Base-by-base conservation (phyloP, 1,140 invertebrate species). In the Eriosoma lanigerum region DNA sequence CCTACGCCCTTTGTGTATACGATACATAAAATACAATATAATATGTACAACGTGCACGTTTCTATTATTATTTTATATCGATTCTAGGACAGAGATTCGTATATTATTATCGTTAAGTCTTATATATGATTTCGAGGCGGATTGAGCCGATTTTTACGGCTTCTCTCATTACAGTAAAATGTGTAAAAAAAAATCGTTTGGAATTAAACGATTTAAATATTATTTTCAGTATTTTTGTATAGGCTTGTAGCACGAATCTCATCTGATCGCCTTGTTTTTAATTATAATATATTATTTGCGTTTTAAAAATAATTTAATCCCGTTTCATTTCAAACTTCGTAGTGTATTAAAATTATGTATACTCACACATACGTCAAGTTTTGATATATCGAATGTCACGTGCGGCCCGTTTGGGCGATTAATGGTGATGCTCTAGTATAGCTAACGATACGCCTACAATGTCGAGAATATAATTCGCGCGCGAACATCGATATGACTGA, bases 371-470 rank as follows among this genome's bases (percentile, higher is more conserved):
- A n/a, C 64, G 64, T 68, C n/a, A 32, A 6, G 21, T 44, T n/a
- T 13, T 66, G 64, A 46, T 66, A 48, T 70, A 48, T 48, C 46
- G 66, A 19, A 70, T 48, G 68, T 50, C 68, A 72, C 68, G 68
- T 52, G 68, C n/a, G n/a, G n/a, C 66, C 8, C 66, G 66, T 52
- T 50, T 72, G 68, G 68, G 46, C 68, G 68, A n/a, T 72, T 72
- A 72, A 72, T 72, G 68, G 46, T 29, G 46, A 24, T n/a, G 24
- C 32, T 19, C 17, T 17, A 19, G 15, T 15, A 48, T 3, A 19
- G 13, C n/a, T n/a, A n/a, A n/a, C n/a, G 24, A 52, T 52, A 72
- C 68, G 68, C 68, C 68, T 72, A 72, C 68, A n/a, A 32, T 52
- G 46, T 70, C 24, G 66, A 24, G 46, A n/a, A 72, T 52, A 26